Base-by-base conservation (phyloP, 2,797 vertebrate genomes). In the Chaetophractus vellerosus region DNA sequence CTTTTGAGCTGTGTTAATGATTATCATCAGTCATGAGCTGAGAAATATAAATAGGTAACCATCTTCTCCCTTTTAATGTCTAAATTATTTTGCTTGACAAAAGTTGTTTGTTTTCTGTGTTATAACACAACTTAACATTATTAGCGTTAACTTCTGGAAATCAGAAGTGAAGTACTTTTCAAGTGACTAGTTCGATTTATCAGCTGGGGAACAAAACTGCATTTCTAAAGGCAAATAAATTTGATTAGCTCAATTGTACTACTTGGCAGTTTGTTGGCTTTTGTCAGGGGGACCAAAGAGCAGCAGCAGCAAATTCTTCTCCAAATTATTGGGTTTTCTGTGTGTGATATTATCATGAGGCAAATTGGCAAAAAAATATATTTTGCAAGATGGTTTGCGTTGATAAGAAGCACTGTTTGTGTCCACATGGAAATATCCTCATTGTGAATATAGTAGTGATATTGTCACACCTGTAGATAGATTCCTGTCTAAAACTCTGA, bases 11-110 rank as follows among this genome's bases (percentile, higher is more conserved):
- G 5, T 55, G 52, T 64, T 86, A 50, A n/a, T 55, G 68, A 18
- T 87, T 79, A 71, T 68, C 63, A 59, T 12, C 28, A 55, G 33
- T 19, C 52, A 64, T 28, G 28, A 24, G 26, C 3, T 31, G 61
- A 86, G 87, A 2, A 0, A 50, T 75, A 10, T 45, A 82, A 96
- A 31, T 2, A 93, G 91, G 50, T 6, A 21, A 82, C 23, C 38
- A n/a, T 76, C 92, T 87, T 93, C 93, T 95, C 81, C 79, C 86
- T 97, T 97, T 96, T 74, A 91, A 83, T 96, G 95, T 91, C 94
- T 91, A 91, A 76, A 91, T 88, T 95, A 96, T 97, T 97, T 96
- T 92, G 63, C 64, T 36, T 91, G 75, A 19, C 16, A 92, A 95
- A 86, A 93, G 96, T 96, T 96, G 94, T 97, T 97, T 88, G 87